A percentile compares a stretch with the other conserved stretches of the same genome.
These are phyloP conservation scores for Neria commutata DNA, from an alignment of 2,888 invertebrate species.

Conservation along the genomic window DNA sequence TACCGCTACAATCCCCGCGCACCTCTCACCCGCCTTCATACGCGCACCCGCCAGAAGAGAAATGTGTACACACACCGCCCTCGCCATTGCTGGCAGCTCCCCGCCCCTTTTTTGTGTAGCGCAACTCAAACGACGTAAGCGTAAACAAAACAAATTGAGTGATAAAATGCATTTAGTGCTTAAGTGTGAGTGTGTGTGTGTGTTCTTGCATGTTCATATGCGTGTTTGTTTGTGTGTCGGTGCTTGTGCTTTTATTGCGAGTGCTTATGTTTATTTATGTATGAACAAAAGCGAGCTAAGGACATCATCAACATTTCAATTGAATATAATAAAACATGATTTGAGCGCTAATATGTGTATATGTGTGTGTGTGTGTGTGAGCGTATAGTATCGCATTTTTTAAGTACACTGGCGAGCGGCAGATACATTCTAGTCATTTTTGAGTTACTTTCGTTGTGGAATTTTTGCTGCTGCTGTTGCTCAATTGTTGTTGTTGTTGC, in stretches of 20 bases:
- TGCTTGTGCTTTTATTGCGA: too few relatives aligned
- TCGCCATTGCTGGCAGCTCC: too few relatives aligned
- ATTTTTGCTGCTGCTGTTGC: constrained; percentile 29
- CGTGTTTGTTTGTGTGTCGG: too few relatives aligned
- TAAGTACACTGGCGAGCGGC: too few relatives aligned
- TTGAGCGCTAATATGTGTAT: constrained; percentile 2
- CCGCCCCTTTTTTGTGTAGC: too few relatives aligned
- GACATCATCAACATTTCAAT: constrained; percentile 56
- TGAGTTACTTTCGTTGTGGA: constrained; percentile 49
- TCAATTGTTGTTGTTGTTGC: background rate
- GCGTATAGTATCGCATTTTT: constrained; percentile 38
- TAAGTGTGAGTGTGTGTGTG: too few relatives aligned
- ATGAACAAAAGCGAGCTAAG: constrained; percentile 38
- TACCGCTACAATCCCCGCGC: background rate
- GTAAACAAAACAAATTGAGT: background rate
- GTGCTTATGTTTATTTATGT: background rate
- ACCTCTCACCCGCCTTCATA: background rate
- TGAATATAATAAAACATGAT: constrained; percentile 42
- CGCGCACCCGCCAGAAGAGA: too few relatives aligned
- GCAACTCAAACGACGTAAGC: too few relatives aligned
- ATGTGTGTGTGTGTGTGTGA: constrained; percentile 6
- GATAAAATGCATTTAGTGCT: too few relatives aligned
- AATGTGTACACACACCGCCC: background rate
- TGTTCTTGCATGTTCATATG: too few relatives aligned
- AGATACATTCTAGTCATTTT: too few relatives aligned